A percentile compares a stretch with the other conserved stretches of the same genome.
These are phyloP conservation scores for Phorcus lineatus DNA, from an alignment of 2,888 invertebrate genomes.

Conservation along the genomic window DNA sequence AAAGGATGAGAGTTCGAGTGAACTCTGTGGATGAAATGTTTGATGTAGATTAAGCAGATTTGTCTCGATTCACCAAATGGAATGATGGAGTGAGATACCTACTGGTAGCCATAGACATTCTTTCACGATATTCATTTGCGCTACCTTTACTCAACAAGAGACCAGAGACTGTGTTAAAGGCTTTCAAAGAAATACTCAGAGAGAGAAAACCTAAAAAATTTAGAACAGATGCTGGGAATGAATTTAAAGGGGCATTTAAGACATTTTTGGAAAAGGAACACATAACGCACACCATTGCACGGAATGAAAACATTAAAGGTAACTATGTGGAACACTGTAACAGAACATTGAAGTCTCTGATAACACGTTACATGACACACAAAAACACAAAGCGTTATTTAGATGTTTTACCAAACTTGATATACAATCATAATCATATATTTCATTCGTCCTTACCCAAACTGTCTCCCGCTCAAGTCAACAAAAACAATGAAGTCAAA, in stretches of 20 bases:
- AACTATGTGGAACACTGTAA: background rate
- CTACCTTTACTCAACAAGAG: background rate
- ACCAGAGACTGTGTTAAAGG: background rate
- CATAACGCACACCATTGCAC: background rate
- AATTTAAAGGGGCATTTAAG: constrained; percentile 4
- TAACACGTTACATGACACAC: constrained; percentile 7
- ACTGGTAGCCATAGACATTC: constrained; percentile 1
- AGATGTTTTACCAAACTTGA: background rate
- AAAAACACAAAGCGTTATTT: background rate
- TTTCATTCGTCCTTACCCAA: background rate
- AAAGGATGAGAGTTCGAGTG: constrained; percentile 6
- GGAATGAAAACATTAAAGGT: background rate
- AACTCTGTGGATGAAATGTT: constrained; percentile 19
- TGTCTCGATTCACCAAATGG: background rate
- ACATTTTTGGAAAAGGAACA: background rate
- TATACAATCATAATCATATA: background rate
- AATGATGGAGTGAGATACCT: background rate
- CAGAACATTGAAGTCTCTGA: background rate
- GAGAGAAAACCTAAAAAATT: background rate
- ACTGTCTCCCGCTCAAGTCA: background rate
- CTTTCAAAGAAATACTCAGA: constrained; percentile 3
- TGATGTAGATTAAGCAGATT: background rate
- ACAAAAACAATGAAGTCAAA: background rate
- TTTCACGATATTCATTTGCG: background rate
- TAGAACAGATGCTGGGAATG: background rate